Evolutionary conservation across 2,113 vertebrate genomes (phyloP).

Genomic region (Meleagris gallopavo): DNA sequence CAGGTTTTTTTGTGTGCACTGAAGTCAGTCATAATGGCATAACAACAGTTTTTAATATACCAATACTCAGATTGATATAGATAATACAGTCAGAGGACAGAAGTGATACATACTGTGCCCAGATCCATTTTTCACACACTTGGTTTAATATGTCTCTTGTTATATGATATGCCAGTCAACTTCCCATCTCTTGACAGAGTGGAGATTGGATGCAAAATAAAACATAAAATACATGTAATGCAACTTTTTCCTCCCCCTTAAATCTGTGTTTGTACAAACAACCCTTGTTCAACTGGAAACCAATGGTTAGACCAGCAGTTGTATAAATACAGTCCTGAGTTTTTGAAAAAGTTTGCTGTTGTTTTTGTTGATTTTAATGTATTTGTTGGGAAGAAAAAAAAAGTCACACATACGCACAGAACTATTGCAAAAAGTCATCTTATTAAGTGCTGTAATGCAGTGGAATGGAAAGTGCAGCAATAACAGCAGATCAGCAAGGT

Average conservation of each 20-base stretch:
- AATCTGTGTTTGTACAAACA: neutral
- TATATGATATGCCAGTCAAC: neutral
- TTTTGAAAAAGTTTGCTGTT: neutral
- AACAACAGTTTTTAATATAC: neutral
- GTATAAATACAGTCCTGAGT: neutral
- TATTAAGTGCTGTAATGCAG: neutral
- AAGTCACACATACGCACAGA: neutral
- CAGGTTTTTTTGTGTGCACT: neutral
- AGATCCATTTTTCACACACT: neutral
- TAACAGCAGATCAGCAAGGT: no score
- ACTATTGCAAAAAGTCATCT: neutral
- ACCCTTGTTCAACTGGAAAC: neutral
- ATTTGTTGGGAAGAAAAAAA: neutral
- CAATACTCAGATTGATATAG: neutral
- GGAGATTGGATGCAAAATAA: neutral
- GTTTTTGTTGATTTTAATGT: neutral
- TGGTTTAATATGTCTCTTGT: neutral
- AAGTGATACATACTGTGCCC: neutral
- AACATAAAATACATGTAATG: neutral
- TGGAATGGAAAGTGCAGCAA: no score
- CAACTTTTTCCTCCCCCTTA: neutral
- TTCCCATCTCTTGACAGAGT: neutral
- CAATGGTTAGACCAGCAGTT: neutral
- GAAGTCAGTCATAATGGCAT: no score
- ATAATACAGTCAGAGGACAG: neutral